phyloP scores from a whole-genome alignment of 2,113 vertebrate species.

The Ictidomys tridecemlineatus region DNA sequence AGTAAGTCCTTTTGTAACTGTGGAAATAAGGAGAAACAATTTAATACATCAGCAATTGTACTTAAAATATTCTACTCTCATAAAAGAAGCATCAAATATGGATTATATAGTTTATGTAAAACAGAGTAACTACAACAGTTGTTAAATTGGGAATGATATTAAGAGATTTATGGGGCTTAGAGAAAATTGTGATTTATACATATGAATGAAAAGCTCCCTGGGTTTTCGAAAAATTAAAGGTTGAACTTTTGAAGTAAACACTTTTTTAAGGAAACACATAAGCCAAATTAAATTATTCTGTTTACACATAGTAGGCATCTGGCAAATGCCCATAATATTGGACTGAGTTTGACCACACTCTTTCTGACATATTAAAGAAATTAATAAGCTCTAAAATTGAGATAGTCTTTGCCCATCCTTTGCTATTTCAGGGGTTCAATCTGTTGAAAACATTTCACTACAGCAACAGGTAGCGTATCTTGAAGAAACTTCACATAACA shows the following conservation, averaged over 20 bases:
- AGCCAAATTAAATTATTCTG: background rate
- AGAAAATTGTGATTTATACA: constrained; percentile 41
- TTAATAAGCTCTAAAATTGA: background rate
- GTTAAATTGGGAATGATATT: constrained; percentile 66
- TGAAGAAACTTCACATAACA: background rate
- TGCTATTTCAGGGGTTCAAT: background rate
- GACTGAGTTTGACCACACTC: background rate
- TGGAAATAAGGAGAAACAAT: constrained; percentile 41
- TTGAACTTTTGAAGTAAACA: constrained; percentile 41
- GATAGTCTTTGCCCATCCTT: background rate
- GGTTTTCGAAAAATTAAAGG: constrained; percentile 24
- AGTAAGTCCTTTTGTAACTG: constrained; percentile 55
- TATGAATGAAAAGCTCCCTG: constrained; percentile 42
- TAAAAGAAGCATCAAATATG: constrained; percentile 67
- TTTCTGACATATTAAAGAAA: background rate
- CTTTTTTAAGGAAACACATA: constrained; percentile 7
- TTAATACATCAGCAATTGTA: constrained; percentile 25
- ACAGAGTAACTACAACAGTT: constrained; percentile 5
- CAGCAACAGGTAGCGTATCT: background rate
- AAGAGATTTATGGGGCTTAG: constrained; percentile 64
- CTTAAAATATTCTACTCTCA: constrained; percentile 52
- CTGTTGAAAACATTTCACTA: background rate
- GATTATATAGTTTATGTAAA: constrained; percentile 63
- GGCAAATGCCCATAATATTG: background rate
- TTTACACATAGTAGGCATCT: background rate